These are phyloP conservation scores for Strix uralensis DNA, from an alignment of 2,113 vertebrate genomes.

Conservation along the genomic window DNA sequence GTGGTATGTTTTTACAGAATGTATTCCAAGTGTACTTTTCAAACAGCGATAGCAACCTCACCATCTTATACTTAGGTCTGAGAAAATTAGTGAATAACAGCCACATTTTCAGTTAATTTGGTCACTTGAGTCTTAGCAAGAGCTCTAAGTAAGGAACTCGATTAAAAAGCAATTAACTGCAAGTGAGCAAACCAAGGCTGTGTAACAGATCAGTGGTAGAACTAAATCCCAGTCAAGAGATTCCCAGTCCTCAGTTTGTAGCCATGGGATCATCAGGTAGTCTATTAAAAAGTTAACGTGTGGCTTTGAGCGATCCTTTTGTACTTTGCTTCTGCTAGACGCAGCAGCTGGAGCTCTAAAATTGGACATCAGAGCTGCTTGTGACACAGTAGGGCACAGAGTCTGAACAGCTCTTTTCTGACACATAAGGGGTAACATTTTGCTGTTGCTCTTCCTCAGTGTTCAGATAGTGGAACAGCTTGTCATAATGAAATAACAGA, in stretches of 20 bases:
- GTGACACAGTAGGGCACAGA: neutral
- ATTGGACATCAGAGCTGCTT: neutral
- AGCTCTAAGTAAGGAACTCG: neutral
- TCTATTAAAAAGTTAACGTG: neutral
- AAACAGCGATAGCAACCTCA: neutral
- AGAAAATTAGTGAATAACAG: neutral
- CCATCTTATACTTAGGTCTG: neutral
- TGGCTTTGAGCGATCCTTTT: neutral
- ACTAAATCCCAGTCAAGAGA: neutral
- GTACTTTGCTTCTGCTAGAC: neutral
- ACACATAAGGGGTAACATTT: neutral
- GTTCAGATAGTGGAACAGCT: neutral
- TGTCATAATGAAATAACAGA: neutral
- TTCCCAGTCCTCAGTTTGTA: neutral
- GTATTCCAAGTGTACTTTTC: neutral
- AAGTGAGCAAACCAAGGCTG: neutral
- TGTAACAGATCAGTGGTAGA: neutral
- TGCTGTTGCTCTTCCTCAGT: neutral
- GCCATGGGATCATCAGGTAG: neutral
- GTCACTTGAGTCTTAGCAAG: neutral
- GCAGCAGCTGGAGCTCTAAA: neutral
- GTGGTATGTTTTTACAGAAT: neutral
- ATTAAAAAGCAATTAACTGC: neutral
- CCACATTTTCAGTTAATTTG: neutral
- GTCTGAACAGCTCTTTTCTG: neutral